These are phyloP conservation scores for Lepidurus arcticus DNA, from an alignment of 1,140 invertebrate species.

Conservation along the genomic window DNA sequence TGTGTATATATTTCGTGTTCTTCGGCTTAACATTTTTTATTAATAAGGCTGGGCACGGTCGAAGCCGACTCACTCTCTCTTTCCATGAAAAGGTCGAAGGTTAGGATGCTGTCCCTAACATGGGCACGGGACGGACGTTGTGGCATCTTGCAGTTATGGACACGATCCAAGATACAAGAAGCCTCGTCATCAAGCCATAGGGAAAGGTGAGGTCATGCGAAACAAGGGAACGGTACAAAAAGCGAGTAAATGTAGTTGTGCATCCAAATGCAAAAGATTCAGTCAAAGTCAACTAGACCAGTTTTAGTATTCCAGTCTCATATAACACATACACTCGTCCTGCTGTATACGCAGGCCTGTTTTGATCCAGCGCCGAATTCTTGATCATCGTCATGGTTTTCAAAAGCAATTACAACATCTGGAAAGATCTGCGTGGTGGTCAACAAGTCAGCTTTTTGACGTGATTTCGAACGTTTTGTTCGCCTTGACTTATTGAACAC, in stretches of 20 bases:
- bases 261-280: not conserved
- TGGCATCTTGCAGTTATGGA: conserved; percentile 13
- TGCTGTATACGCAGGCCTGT: no score
- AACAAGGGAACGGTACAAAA: not conserved
- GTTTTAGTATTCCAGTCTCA: not conserved
- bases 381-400: no score
- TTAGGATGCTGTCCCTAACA: conserved; percentile 14
- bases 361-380: no score
- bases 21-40: not conserved
- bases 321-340: no score
- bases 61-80: conserved; percentile 12
- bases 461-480: conserved; percentile 1
- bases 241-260: not conserved
- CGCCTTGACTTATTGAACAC: conserved; percentile 8
- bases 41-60: not conserved
- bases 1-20: no score
- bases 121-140: conserved; percentile 12
- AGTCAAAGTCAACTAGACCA: not conserved
- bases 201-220: conserved; percentile 11
- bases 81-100: conserved; percentile 21
- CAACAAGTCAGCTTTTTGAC: not conserved
- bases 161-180: conserved; percentile 2
- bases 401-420: not conserved
- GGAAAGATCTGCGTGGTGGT: not conserved
- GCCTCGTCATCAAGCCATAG: conserved; percentile 17